Base-by-base conservation (phyloP, 53 echinoderm and acorn worm species). In the Mesocentrotus franciscanus region DNA sequence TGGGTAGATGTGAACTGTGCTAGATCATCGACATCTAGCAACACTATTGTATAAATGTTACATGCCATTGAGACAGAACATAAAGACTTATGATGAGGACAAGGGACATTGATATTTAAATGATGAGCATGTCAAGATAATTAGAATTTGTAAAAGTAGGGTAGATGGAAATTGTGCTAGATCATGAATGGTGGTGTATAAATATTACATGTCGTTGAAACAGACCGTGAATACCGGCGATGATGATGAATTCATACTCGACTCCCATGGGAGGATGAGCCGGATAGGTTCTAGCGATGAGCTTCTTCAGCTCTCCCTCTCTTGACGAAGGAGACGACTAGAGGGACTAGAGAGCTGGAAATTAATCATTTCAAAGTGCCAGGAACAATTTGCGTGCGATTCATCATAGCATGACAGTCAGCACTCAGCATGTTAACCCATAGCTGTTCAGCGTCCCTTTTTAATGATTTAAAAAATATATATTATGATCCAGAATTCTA, bases 281-380 rank as follows among this genome's bases (percentile, higher is more conserved):
- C 58, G 58, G 85, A 85, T 85, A 56, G 39, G 16, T 58, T 57
- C 57, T 56, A 57, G 26, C 26, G 58, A 87, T 57, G 56, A 56
- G 56, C 56, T 84, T 27, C 87, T 87, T 10, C 55, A 24, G 12
- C 56, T 13, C 14, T 56, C 58, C 15, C 87, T 87, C 58, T 56
- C 12, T 75, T 11, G 87, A 58, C 14, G 58, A 87, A 57, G 58
- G 24, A 58, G 87, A 87, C 27, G 26, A 58, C 87, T 56, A 12
- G 12, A 14, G 87, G 87, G 87, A 87, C 87, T 8, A 55, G 57
- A 87, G 87, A 87, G 58, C 87, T 87, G 92, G 93, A 93, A 93
- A 93, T 93, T 93, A 93, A 93, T 93, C 81, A 93, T 78, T 81
- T 93, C 35, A 66, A 93, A 93, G 93, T 93, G 93, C 93, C 93